These are phyloP conservation scores for Halichoerus grypus DNA, from an alignment of 2,113 vertebrate species.

Conservation along the genomic window DNA sequence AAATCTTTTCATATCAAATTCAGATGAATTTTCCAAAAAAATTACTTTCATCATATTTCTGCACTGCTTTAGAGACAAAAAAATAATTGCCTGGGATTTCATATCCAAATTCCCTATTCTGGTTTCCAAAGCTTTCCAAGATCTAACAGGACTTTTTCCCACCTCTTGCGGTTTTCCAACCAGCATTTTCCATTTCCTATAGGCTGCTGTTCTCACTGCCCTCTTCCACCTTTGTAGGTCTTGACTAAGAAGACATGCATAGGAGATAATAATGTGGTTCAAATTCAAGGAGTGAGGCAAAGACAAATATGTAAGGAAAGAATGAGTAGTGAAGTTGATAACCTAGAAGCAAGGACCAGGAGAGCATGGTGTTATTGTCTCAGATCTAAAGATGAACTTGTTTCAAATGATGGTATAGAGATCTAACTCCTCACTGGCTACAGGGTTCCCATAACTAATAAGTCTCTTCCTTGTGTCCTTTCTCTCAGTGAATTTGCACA, in stretches of 20 bases:
- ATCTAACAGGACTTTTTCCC: neutral
- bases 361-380: neutral
- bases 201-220: neutral
- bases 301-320: neutral
- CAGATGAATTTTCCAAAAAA: neutral
- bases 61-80: neutral
- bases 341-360: neutral
- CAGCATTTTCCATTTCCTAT: neutral
- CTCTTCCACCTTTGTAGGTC: neutral
- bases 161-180: neutral
- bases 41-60: neutral
- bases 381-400: neutral
- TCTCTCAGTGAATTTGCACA: neutral
- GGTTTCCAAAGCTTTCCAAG: constrained; percentile 30
- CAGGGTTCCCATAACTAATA: neutral
- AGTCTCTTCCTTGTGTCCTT: neutral
- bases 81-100: neutral
- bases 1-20: neutral
- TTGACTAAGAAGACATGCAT: neutral
- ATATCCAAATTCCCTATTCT: neutral
- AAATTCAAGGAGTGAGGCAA: neutral
- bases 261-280: neutral
- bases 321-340: neutral
- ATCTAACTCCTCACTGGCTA: neutral
- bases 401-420: neutral